A percentile compares a stretch with the other conserved stretches of the same genome.
phyloP scores from a whole-genome alignment of 2,113 vertebrate species.

The Hypanus sabinus region DNA sequence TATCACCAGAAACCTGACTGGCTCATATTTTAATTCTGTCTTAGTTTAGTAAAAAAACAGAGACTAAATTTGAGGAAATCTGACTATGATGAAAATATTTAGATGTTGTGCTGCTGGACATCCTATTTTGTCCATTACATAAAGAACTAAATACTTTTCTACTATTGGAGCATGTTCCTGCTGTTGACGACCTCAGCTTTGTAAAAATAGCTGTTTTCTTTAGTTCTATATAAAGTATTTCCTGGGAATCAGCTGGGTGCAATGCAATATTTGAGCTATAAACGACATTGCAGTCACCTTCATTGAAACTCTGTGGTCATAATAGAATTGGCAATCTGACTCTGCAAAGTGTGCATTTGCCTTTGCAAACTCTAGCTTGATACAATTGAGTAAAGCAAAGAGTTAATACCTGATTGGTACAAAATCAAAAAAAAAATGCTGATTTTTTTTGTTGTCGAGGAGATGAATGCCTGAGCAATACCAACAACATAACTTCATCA shows the following conservation, averaged over 20 bases:
- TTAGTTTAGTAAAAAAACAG: neutral
- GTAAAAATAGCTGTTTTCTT: neutral
- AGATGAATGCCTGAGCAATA: no score
- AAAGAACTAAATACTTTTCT: neutral
- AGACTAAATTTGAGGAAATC: neutral
- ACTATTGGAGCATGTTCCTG: no score
- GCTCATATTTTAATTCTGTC: neutral
- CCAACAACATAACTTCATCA: no score
- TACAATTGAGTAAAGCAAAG: neutral
- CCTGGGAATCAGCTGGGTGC: neutral
- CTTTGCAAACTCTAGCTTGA: neutral
- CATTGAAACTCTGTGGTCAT: neutral
- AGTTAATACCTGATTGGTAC: neutral
- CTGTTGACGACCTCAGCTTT: no score
- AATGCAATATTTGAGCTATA: neutral
- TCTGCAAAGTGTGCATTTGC: neutral
- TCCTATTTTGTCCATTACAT: neutral
- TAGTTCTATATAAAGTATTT: neutral
- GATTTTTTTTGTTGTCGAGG: no score
- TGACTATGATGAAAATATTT: neutral
- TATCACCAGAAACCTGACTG: neutral
- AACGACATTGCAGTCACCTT: neutral
- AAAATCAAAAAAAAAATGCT: neutral
- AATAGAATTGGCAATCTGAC: neutral
- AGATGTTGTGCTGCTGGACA: neutral